A percentile compares a stretch with the other conserved stretches of the same genome.
phyloP scores from a whole-genome alignment of 1,140 invertebrate genomes.

The Papilio xuthus region DNA sequence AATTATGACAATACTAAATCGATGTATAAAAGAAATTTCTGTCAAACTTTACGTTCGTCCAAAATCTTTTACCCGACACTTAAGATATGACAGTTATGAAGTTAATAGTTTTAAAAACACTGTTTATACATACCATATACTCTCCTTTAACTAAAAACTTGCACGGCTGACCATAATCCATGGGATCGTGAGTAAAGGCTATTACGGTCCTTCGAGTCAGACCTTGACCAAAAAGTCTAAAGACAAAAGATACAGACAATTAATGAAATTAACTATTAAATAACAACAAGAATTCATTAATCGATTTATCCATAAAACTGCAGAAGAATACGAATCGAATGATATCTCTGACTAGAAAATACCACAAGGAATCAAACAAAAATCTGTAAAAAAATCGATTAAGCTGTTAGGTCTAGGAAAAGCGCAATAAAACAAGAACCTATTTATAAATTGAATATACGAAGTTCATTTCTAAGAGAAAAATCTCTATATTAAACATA shows the following conservation, averaged over 20 bases:
- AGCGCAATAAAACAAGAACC: not conserved
- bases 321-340: too few species aligned
- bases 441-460: too few species aligned
- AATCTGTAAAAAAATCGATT: too few species aligned
- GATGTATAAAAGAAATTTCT: too few species aligned
- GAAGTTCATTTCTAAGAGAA: too few species aligned
- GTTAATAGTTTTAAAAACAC: not conserved
- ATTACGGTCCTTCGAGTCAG: slow-evolving; percentile 86
- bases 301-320: too few species aligned
- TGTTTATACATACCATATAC: slow-evolving; percentile 61
- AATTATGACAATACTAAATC: too few species aligned
- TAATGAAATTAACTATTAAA: not conserved
- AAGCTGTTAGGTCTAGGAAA: not conserved
- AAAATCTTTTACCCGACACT: not conserved
- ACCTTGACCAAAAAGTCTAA: slow-evolving; percentile 88
- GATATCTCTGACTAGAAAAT: too few species aligned
- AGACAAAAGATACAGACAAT: slow-evolving; percentile 31
- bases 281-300: not conserved
- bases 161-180: slow-evolving; percentile 80
- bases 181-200: slow-evolving; percentile 85
- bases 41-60: too few species aligned
- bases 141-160: slow-evolving; percentile 80
- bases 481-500: too few species aligned
- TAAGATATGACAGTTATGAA: not conserved
- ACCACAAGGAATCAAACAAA: too few species aligned